Evolutionary conservation across 1,140 invertebrate genomes (phyloP).

Genomic region (Luehdorfia chinensis): DNA sequence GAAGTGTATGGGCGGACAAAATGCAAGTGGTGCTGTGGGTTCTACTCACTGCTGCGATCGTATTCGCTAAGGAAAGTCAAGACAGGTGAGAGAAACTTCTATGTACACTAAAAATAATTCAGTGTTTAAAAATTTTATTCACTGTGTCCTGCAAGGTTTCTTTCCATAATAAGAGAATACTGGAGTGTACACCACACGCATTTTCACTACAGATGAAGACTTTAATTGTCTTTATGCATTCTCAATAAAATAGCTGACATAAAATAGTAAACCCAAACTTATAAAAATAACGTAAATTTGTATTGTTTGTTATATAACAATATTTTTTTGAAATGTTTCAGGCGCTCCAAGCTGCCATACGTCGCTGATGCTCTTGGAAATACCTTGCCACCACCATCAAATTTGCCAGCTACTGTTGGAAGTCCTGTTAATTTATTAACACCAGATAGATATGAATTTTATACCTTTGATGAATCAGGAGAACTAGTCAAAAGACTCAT

Average conservation of each 20-base stretch:
- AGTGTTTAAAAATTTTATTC: no score
- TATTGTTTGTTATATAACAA: no score
- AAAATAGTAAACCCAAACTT: no score
- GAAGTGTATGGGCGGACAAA: constrained; percentile 40
- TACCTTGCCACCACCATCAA: constrained; percentile 77
- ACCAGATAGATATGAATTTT: constrained; percentile 90
- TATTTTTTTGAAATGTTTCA: constrained; percentile 40
- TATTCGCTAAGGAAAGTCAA: constrained; percentile 39
- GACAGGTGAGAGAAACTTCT: no score
- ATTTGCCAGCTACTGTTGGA: constrained; percentile 78
- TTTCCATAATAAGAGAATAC: no score
- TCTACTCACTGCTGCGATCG: constrained; percentile 36
- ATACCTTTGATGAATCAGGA: constrained; percentile 88
- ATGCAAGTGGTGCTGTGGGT: constrained; percentile 44
- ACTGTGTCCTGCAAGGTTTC: no score
- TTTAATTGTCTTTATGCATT: no score
- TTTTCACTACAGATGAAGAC: no score
- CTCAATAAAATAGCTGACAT: no score
- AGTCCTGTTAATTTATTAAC: constrained; percentile 86
- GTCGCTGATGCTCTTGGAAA: constrained; percentile 81
- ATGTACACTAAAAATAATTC: no score
- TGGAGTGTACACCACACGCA: no score
- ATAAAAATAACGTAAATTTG: no score
- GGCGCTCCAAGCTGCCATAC: constrained; percentile 60
- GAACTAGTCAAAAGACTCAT: constrained; percentile 88